Base-by-base conservation (phyloP, 2,888 invertebrate genomes). In the Eristalis tenax region DNA sequence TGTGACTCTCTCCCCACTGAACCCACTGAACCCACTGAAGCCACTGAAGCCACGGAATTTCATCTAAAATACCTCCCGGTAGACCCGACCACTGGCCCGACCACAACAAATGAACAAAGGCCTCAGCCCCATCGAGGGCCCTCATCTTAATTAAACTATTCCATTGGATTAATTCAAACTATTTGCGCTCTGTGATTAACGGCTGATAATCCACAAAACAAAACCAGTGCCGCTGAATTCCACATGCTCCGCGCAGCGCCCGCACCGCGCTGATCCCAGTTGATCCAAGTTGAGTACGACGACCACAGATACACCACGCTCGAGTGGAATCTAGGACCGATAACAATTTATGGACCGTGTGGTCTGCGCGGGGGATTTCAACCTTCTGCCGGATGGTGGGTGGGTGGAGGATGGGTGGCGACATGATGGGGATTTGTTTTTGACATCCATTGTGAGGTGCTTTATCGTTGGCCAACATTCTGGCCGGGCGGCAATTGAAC, bases 401-500 rank as follows among this genome's bases (percentile, higher is more conserved):
- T 50, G 50, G 50, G 40, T 13, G 13, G 43, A 43, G n/a, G n/a
- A 18, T 15, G n/a, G 50, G 50, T 50, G n/a, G 50, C 18, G 50
- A 50, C 50, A n/a, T 50, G 50, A 50, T 18, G 59, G 59, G 59
- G 26, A 28, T 59, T 66, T 79, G 56, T 59, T 66, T 66, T 59
- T 66, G 43, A 59, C 18, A 64, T 64, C 63, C 56, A 64, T 64
- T 69, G 63, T 22, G 69, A 11, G 26, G 59, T 56, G 38, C 22
- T 73, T 66, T 79, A 71, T 79, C 38, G 56, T 15, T 64, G 32
- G 23, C 15, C 18, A 59, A 28, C 32, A 61, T 18, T 59, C 56
- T 40, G 23, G n/a, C 26, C 15, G n/a, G 70, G 38, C 26, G 26
- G 35, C 50, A 70, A 70, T 26, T 66, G 73, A 73, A 79, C 59